These are phyloP conservation scores for Heterodera schachtii DNA, from an alignment of 1,140 invertebrate genomes.

Conservation along the genomic window DNA sequence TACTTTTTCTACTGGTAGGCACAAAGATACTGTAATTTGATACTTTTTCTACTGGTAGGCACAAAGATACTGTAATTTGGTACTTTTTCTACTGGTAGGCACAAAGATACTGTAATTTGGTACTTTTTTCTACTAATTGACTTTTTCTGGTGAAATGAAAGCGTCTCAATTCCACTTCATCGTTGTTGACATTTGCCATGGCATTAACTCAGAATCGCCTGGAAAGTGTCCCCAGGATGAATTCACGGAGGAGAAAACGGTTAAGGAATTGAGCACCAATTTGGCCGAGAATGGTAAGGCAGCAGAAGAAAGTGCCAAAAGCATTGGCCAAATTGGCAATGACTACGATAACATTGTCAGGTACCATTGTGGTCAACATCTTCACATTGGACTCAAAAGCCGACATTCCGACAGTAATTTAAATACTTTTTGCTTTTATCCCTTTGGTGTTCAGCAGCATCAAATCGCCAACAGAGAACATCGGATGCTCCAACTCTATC, in stretches of 20 bases:
- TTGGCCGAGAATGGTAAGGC: slow-evolving; percentile 14
- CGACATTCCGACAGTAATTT: slow-evolving; percentile 6
- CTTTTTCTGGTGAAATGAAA: neutral
- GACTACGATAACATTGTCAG: neutral
- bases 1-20: neutral
- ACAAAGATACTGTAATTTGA: neutral
- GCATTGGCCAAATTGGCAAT: neutral
- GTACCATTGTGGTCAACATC: slow-evolving; percentile 21
- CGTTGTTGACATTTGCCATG: slow-evolving; percentile 22
- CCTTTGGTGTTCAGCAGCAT: slow-evolving; percentile 12
- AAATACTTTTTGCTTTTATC: neutral
- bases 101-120: neutral
- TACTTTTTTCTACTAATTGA: neutral
- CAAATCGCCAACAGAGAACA: slow-evolving; percentile 27
- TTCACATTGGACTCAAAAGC: slow-evolving; percentile 16
- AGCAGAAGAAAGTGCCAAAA: neutral
- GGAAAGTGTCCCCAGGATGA: slow-evolving; percentile 13
- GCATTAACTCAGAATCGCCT: neutral
- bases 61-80: neutral
- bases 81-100: neutral
- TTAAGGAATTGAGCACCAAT: slow-evolving; percentile 14
- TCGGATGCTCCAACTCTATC: slow-evolving; percentile 17
- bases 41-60: neutral
- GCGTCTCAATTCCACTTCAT: slow-evolving; percentile 20
- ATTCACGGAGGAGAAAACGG: slow-evolving; percentile 11